Evolutionary conservation across 2,888 invertebrate genomes (phyloP).

Genomic region (Pheosia gnoma): DNA sequence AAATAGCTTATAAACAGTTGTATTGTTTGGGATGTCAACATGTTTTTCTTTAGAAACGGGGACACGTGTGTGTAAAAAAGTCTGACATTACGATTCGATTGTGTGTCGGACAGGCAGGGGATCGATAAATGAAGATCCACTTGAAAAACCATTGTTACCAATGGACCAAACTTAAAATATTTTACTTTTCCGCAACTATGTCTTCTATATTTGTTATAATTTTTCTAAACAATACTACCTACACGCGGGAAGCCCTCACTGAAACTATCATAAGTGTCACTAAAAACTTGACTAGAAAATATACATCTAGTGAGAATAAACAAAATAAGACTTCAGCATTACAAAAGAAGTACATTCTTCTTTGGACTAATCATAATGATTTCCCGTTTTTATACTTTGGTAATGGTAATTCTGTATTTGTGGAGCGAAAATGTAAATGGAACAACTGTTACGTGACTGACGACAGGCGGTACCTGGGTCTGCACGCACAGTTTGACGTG

Average conservation of each 20-base stretch:
- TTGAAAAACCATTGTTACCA: neutral
- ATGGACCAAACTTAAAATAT: slow-evolving; percentile 17
- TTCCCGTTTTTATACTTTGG: slow-evolving; percentile 58
- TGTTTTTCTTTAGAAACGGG: too few species aligned
- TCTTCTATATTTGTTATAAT: slow-evolving; percentile 22
- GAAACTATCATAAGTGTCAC: slow-evolving; percentile 3
- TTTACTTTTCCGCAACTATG: slow-evolving; percentile 20
- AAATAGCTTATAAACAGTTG: slow-evolving; percentile 4
- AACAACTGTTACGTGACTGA: slow-evolving; percentile 65
- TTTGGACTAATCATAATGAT: slow-evolving; percentile 58
- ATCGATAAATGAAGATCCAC: neutral
- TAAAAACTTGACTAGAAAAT: slow-evolving; percentile 9
- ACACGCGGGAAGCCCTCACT: slow-evolving; percentile 14
- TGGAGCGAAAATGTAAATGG: slow-evolving; percentile 54
- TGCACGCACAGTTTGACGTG: slow-evolving; percentile 57
- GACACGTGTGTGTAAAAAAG: neutral
- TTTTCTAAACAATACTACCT: slow-evolving; percentile 26
- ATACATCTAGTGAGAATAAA: slow-evolving; percentile 8
- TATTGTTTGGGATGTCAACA: neutral
- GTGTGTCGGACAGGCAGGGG: too few species aligned
- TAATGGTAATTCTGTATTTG: slow-evolving; percentile 54
- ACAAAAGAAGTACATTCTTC: slow-evolving; percentile 55
- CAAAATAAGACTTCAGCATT: slow-evolving; percentile 8
- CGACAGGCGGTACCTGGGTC: slow-evolving; percentile 46
- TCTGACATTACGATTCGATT: neutral